These are phyloP conservation scores for Chunga burmeisteri DNA, from an alignment of 2,113 vertebrate species.

Conservation along the genomic window DNA sequence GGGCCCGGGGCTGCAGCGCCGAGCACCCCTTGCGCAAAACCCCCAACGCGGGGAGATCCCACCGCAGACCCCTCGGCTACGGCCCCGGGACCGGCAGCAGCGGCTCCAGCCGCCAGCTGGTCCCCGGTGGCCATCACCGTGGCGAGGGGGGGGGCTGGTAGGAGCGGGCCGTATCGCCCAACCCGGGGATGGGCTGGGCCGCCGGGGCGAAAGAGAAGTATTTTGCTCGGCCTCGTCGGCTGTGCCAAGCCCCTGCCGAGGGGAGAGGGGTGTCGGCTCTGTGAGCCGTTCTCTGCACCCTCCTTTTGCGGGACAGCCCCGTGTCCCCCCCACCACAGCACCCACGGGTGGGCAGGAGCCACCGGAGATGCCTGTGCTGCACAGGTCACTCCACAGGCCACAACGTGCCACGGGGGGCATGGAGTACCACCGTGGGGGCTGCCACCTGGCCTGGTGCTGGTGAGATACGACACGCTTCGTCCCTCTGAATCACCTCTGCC, in stretches of 20 bases:
- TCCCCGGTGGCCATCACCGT: not conserved
- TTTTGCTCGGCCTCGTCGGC: not conserved
- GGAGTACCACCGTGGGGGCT: not conserved
- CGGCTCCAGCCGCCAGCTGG: not conserved
- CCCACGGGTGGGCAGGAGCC: not conserved
- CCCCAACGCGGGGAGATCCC: no score
- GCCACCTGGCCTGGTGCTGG: not conserved
- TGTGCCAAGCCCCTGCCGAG: not conserved
- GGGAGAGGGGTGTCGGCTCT: not conserved
- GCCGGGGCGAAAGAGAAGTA: not conserved
- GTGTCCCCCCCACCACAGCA: accelerated
- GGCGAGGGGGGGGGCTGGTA: not conserved
- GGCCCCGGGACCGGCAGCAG: not conserved
- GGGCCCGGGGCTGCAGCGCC: not conserved
- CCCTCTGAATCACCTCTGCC: not conserved
- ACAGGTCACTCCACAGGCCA: accelerated
- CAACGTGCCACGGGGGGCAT: accelerated
- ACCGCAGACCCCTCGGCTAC: not conserved
- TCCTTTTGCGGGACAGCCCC: not conserved
- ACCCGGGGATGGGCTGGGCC: not conserved
- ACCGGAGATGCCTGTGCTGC: not conserved
- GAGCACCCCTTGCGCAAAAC: not conserved
- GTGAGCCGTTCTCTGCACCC: not conserved
- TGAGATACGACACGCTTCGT: not conserved
- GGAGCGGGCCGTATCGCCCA: not conserved